A percentile compares a stretch with the other conserved stretches of the same genome.
Conservation (phyloP, 2,797 vertebrate genomes). For the Hipposideros larvatus region DNA sequence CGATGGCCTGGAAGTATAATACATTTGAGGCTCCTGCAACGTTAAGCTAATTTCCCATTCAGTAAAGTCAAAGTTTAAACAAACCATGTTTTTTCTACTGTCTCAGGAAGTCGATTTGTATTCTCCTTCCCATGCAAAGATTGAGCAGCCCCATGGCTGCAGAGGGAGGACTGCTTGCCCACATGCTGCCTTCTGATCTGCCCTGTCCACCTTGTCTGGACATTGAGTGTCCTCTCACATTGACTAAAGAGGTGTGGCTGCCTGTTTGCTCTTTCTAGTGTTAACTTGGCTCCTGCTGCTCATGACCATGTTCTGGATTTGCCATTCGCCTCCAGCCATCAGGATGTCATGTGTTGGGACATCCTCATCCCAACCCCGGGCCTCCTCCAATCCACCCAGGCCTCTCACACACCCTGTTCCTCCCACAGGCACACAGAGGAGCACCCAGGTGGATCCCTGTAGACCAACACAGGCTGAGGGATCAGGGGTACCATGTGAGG, state of each 20-base stretch:
- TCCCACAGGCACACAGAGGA: background rate
- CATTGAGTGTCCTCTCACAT: background rate
- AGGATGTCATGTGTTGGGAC: background rate
- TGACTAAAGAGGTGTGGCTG: background rate
- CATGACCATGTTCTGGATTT: background rate
- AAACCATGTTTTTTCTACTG: background rate
- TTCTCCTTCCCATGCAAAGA: background rate
- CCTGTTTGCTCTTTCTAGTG: background rate
- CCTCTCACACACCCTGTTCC: background rate
- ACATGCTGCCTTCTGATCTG: background rate
- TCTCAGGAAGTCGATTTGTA: background rate
- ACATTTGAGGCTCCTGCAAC: background rate
- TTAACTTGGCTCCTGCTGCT: background rate
- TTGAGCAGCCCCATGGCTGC: background rate
- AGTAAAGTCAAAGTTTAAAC: background rate
- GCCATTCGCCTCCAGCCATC: background rate
- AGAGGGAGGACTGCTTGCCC: background rate
- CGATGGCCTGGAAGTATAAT: background rate
- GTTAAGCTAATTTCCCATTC: background rate
- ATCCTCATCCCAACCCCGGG: background rate
- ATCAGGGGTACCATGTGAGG: background rate
- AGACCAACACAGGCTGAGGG: background rate
- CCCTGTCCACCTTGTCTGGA: background rate
- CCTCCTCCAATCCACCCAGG: background rate
- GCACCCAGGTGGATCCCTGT: accelerated